Conservation (phyloP, 2,113 vertebrate species). For the Platysteira castanea region DNA sequence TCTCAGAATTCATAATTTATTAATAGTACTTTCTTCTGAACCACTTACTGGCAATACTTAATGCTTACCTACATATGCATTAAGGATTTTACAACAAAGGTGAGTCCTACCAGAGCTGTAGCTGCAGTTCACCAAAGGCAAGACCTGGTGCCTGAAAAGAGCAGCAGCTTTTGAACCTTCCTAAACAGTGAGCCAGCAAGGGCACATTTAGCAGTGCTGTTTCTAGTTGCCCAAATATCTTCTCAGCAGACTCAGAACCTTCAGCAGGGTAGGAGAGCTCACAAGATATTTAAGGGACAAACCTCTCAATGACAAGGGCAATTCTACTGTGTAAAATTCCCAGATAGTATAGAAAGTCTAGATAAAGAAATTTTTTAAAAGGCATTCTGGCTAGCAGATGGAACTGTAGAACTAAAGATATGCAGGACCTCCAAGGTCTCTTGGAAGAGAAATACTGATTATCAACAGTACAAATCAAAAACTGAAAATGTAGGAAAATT, state of each 20-base stretch:
- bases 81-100: neutral
- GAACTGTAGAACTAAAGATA: neutral
- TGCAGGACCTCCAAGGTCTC: neutral
- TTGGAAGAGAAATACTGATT: neutral
- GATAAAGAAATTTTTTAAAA: neutral
- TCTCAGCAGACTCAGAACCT: neutral
- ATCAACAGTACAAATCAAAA: neutral
- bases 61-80: neutral
- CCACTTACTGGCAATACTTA: neutral
- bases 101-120: neutral
- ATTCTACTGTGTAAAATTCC: neutral
- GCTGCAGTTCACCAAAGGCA: neutral
- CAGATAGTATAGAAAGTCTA: neutral
- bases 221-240: neutral
- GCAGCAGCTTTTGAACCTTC: neutral
- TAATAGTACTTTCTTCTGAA: neutral
- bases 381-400: neutral
- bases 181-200: neutral
- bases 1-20: neutral
- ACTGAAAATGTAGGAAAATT: neutral
- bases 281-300: neutral
- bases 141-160: neutral
- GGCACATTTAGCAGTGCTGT: neutral
- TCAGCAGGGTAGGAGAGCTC: neutral
- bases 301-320: neutral